Base-by-base conservation (phyloP, 2,113 vertebrate genomes). In the Ptychochromis oligacanthus region DNA sequence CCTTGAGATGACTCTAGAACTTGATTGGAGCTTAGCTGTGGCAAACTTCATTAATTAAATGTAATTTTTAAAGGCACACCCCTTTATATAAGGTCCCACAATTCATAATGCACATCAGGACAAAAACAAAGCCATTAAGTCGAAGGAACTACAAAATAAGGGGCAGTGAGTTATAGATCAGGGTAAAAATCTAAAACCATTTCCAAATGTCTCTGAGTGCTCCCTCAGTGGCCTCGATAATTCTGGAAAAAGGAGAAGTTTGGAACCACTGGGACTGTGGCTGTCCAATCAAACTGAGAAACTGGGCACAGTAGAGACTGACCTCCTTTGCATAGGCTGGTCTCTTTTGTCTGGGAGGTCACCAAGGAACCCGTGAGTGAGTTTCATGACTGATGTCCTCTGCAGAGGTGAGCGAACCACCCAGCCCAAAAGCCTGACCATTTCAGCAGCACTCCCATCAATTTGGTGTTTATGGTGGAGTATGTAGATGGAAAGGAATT, bases 1-100 rank as follows among this genome's bases (percentile, higher is more conserved):
- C 46, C 67, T 72, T 72, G 46, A 54, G 46, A 54, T 72, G 26
- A 72, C 46, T 72, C 26, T 54, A 72, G 67, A 72, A 18, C 67
- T 72, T 34, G 46, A 72, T 54, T 72, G 46, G 67, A 72, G 46
- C 18, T 54, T 26, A 72, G 46, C 67, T 72, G 4, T 72, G 67
- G 26, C 67, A 72, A 72, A 54, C 18, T 1, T 54, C 54, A 54
- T 72, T 72, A 54, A 72, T 72, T 72, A 54, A 72, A 72, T 72
- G 67, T 72, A 72, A 72, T 72, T 31, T 72, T n/a, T 72, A 6
- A 54, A n/a, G 67, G 18, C 26, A 72, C 6, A 3, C 46, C 46
- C 46, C 67, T 72, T 31, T 54, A 46, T 72, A 54, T 72, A 72
- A 72, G 67, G 67, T 54, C 46, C 46, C 18, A 34, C 46, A 72